phyloP scores from a whole-genome alignment of 2,113 vertebrate genomes.

The Corythaeola cristata region DNA sequence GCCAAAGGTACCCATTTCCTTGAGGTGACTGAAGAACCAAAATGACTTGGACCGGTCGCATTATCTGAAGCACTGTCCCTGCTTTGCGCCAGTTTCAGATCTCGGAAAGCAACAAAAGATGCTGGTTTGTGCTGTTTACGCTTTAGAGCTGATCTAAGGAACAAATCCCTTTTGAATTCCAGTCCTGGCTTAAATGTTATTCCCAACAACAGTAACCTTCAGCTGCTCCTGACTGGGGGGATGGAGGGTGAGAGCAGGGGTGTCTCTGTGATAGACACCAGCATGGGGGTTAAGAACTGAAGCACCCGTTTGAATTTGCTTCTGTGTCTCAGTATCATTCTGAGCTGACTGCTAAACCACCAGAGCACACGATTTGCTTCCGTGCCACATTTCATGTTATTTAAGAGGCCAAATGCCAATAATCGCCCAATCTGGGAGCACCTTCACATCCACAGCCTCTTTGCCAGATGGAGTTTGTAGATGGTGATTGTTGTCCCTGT shows the following conservation, averaged over 20 bases:
- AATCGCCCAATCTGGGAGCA: neutral
- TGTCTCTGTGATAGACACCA: accelerated
- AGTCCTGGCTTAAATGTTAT: neutral
- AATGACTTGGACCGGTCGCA: accelerated
- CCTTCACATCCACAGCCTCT: neutral
- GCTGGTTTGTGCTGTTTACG: neutral
- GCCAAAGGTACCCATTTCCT: neutral
- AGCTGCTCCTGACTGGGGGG: neutral
- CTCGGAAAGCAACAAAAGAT: neutral
- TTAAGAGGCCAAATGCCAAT: neutral
- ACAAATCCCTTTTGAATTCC: neutral
- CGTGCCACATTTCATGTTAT: accelerated
- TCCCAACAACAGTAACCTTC: neutral
- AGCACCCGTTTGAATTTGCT: neutral
- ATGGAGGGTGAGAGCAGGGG: neutral
- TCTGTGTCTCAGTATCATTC: neutral
- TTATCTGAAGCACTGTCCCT: neutral
- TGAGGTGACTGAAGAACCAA: neutral
- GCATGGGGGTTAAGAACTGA: neutral
- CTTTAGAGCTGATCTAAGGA: neutral
- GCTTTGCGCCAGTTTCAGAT: neutral
- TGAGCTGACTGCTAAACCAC: neutral
- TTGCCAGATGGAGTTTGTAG: neutral
- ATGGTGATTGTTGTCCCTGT: accelerated
- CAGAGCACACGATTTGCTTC: neutral